phyloP scores from a whole-genome alignment of 2,888 invertebrate species.

The Chrysotoxum bicinctum region DNA sequence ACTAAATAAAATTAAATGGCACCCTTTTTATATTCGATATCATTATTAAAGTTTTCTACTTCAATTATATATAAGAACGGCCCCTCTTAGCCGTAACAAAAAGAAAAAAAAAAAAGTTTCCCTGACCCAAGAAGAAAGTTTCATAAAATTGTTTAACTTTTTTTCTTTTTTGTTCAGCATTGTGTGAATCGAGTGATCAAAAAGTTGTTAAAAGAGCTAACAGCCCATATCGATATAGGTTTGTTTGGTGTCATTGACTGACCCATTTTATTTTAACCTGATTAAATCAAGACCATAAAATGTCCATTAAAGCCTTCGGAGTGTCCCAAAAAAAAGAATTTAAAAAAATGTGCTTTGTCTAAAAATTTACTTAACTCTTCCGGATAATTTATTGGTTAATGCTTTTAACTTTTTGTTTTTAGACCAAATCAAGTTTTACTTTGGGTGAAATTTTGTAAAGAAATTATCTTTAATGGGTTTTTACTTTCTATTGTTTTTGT shows the following conservation, averaged over 20 bases:
- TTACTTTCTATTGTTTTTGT: background rate
- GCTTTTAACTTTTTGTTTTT: no score
- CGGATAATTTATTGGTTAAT: no score
- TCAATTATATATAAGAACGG: conserved; percentile 8
- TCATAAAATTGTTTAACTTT: background rate
- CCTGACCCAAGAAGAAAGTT: background rate
- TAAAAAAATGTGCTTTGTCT: background rate
- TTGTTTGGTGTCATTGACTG: conserved; percentile 13
- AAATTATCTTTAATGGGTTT: background rate
- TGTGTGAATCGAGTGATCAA: background rate
- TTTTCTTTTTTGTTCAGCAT: background rate
- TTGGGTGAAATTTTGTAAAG: background rate
- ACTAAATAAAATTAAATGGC: background rate
- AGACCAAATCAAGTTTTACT: background rate
- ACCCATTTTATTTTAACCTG: conserved; percentile 26
- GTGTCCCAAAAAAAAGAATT: background rate
- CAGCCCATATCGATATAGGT: conserved; percentile 22
- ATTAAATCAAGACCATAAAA: conserved; percentile 9
- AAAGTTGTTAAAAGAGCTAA: conserved; percentile 19
- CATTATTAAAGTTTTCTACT: conserved; percentile 1
- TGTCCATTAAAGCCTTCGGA: background rate
- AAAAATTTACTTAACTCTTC: background rate
- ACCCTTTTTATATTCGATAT: background rate
- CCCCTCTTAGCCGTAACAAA: background rate
- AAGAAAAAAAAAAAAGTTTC: background rate